phyloP scores from a whole-genome alignment of 2,888 invertebrate species.

The Gortyna flavago region DNA sequence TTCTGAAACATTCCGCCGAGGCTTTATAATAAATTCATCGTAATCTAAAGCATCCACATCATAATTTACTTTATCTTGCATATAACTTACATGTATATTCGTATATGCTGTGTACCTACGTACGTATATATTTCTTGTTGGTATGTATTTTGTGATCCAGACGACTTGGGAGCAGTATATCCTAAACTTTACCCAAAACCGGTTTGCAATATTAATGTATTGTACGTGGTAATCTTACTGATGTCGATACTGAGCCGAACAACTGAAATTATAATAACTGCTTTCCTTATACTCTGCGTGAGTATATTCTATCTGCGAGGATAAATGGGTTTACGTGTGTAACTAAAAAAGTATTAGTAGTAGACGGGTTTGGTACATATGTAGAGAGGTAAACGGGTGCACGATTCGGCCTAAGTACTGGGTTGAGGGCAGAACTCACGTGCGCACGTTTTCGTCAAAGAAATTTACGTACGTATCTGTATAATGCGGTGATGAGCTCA shows the following conservation, averaged over 20 bases:
- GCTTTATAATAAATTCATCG: conserved; percentile 63
- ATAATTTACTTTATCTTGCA: conserved; percentile 67
- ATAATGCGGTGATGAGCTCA: conserved; percentile 49
- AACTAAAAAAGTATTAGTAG: conserved; percentile 52
- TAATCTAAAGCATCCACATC: conserved; percentile 62
- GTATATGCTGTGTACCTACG: conserved; percentile 47
- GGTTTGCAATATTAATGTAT: conserved; percentile 87
- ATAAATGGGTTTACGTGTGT: conserved; percentile 50
- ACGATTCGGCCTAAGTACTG: conserved; percentile 51
- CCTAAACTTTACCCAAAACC: conserved; percentile 84
- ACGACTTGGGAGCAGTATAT: conserved; percentile 83
- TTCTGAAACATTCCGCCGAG: conserved; percentile 48
- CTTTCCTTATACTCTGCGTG: conserved; percentile 57
- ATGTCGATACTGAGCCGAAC: conserved; percentile 76
- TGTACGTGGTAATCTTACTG: conserved; percentile 85
- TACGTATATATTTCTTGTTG: conserved; percentile 65
- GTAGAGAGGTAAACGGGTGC: conserved; percentile 40
- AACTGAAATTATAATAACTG: conserved; percentile 73
- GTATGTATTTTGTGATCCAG: conserved; percentile 72
- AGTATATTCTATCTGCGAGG: conserved; percentile 54
- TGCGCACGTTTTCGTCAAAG: conserved; percentile 58
- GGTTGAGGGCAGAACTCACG: conserved; percentile 48
- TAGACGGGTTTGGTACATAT: conserved; percentile 23
- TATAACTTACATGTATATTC: conserved; percentile 58
- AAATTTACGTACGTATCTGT: conserved; percentile 58